These are phyloP conservation scores for Thinocorus orbignyianus DNA, from an alignment of 2,113 vertebrate genomes.

Conservation along the genomic window DNA sequence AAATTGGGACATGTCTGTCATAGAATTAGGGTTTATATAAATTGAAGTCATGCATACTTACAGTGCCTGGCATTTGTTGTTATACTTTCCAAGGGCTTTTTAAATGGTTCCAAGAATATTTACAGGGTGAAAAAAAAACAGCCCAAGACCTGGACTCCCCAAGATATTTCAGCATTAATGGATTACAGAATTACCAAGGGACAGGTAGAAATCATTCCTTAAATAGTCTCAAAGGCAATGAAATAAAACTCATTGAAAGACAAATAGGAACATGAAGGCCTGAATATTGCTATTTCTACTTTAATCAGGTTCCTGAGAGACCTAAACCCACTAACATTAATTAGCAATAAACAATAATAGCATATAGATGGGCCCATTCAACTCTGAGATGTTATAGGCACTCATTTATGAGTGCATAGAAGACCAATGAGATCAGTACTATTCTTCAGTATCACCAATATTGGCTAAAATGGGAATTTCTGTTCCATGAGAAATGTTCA, in stretches of 20 bases:
- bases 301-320: neutral
- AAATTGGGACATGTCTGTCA: neutral
- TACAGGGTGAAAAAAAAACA: slow-evolving; percentile 16
- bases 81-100: neutral
- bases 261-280: slow-evolving; percentile 6
- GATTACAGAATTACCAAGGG: slow-evolving; percentile 24
- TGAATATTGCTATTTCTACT: slow-evolving; percentile 21
- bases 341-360: slow-evolving; percentile 42
- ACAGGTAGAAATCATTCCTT: slow-evolving; percentile 27
- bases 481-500: neutral
- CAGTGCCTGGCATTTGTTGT: neutral
- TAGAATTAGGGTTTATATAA: neutral
- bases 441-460: neutral
- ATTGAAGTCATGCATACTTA: neutral
- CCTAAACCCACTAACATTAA: slow-evolving; percentile 10
- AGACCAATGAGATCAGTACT: neutral
- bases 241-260: slow-evolving; percentile 41
- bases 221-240: slow-evolving; percentile 22
- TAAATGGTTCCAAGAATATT: neutral
- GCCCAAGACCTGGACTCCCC: neutral
- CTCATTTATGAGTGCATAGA: neutral
- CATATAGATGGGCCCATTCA: slow-evolving; percentile 4
- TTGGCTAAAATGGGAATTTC: neutral
- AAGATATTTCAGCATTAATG: slow-evolving; percentile 3
- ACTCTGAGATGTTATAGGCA: neutral